Evolutionary conservation across 2,888 invertebrate genomes (phyloP).

Genomic region (Dascillus cervinus): DNA sequence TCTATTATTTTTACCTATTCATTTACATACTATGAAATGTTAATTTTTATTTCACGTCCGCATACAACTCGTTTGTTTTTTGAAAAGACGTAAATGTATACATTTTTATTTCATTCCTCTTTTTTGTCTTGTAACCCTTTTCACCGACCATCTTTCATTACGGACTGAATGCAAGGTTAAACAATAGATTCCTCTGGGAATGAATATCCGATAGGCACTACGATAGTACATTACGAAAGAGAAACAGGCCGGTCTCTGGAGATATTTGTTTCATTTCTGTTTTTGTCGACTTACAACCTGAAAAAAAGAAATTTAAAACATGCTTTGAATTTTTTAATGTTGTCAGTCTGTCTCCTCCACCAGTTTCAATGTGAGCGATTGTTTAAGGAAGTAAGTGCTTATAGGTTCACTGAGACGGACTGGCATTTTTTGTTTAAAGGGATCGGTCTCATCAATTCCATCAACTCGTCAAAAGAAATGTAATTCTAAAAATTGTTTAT

Average conservation of each 20-base stretch:
- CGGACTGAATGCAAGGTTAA: conserved; percentile 23
- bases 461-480: too few relatives aligned
- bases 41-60: conserved; percentile 30
- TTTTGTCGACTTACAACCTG: too few relatives aligned
- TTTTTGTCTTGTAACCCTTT: conserved; percentile 22
- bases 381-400: too few relatives aligned
- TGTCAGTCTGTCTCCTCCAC: too few relatives aligned
- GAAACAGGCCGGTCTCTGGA: conserved; percentile 5
- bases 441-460: too few relatives aligned
- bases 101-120: conserved; percentile 28
- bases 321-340: too few relatives aligned
- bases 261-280: conserved; percentile 7
- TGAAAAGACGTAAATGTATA: conserved; percentile 17
- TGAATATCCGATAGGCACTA: conserved; percentile 13
- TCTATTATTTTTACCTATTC: conserved; percentile 31
- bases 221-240: too few relatives aligned
- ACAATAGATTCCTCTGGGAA: conserved; percentile 21
- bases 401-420: too few relatives aligned
- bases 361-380: too few relatives aligned
- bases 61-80: conserved; percentile 27
- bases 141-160: conserved; percentile 28
- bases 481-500: too few relatives aligned
- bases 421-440: too few relatives aligned
- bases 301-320: too few relatives aligned
- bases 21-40: conserved; percentile 33